Percentiles rank a stretch among this genome's conserved stretches.
Evolutionary conservation across 23 tunicate species (phyloP).

Genomic region (Clavelina lepadiformis): DNA sequence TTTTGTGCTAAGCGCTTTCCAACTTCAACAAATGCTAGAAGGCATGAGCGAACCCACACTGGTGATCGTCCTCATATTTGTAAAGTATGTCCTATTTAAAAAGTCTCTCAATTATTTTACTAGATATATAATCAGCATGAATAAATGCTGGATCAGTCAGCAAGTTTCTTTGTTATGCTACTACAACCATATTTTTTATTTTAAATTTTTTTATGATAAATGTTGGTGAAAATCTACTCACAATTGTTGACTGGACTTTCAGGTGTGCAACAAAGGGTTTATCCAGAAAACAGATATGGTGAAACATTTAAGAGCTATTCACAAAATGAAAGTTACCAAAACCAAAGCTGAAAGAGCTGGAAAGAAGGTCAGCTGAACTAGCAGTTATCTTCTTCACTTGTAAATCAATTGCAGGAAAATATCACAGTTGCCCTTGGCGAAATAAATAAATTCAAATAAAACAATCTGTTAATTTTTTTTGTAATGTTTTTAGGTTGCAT

Average conservation of each 20-base stretch:
- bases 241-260: background rate
- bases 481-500: background rate
- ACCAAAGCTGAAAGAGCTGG: slow-evolving; percentile 55
- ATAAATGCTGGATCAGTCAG: background rate
- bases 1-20: slow-evolving; percentile 70
- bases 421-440: background rate
- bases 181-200: too few species aligned
- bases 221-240: background rate
- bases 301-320: slow-evolving; percentile 65
- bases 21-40: slow-evolving; percentile 77
- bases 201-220: too few species aligned
- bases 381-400: too few species aligned
- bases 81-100: too few species aligned
- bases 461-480: background rate
- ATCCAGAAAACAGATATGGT: slow-evolving; percentile 73
- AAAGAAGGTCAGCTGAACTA: slow-evolving; percentile 16
- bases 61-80: slow-evolving; percentile 73
- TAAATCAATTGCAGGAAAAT: too few species aligned
- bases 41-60: slow-evolving; percentile 82
- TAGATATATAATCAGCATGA: background rate
- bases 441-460: background rate
- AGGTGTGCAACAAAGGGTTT: slow-evolving; percentile 80
- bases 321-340: slow-evolving; percentile 64
- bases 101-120: too few species aligned
- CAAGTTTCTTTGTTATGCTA: too few species aligned